phyloP scores from a whole-genome alignment of 2,888 invertebrate genomes.

The Griposia aprilina region DNA sequence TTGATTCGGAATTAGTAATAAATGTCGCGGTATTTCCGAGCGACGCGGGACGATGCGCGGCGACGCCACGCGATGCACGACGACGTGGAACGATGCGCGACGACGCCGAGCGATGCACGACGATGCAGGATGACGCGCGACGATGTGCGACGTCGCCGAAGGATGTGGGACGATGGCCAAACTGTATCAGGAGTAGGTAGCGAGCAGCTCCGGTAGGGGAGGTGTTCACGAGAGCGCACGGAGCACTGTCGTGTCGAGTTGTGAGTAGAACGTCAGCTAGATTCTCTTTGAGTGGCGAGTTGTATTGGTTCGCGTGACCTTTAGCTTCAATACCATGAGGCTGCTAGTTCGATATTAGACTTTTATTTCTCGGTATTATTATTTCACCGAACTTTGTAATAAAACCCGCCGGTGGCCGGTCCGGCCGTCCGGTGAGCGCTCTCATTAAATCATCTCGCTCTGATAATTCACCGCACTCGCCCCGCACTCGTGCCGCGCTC shows the following conservation, averaged over 20 bases:
- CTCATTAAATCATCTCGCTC: slow-evolving; percentile 66
- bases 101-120: too few relatives aligned
- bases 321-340: neutral
- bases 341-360: neutral
- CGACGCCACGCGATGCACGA: too few relatives aligned
- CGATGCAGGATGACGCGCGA: neutral
- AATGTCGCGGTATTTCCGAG: neutral
- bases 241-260: too few relatives aligned
- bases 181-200: neutral
- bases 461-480: slow-evolving; percentile 38
- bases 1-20: neutral
- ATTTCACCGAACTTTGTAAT: slow-evolving; percentile 2
- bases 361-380: neutral
- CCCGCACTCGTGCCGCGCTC: slow-evolving; percentile 12
- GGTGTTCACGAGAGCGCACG: neutral
- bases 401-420: slow-evolving; percentile 6
- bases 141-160: too few relatives aligned
- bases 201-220: neutral
- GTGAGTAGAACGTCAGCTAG: too few relatives aligned
- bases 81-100: too few relatives aligned
- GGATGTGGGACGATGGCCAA: neutral
- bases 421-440: slow-evolving; percentile 19
- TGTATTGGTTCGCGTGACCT: neutral
- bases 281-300: too few relatives aligned
- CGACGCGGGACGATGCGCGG: neutral